These are phyloP conservation scores for Hycleus cichorii DNA, from an alignment of 1,140 invertebrate genomes.

Conservation along the genomic window DNA sequence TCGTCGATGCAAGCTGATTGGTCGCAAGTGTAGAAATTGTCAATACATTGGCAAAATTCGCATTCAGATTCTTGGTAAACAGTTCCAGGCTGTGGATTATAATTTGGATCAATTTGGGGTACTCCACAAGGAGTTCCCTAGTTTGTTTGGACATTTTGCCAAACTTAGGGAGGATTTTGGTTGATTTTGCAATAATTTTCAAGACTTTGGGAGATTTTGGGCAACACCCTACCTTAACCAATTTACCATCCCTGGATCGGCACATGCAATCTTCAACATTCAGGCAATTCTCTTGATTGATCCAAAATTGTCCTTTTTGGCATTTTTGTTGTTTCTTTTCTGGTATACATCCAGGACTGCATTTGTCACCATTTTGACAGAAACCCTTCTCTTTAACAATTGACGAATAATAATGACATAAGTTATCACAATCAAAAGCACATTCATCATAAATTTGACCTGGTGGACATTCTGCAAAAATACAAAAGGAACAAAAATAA, in stretches of 20 bases:
- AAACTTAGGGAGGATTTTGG: no score
- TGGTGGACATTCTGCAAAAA: conserved; percentile 35
- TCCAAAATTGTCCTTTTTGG: conserved; percentile 48
- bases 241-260: conserved; percentile 49
- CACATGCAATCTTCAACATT: conserved; percentile 62
- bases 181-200: no score
- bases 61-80: conserved; percentile 51
- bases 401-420: conserved; percentile 48
- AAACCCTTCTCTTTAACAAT: conserved; percentile 38
- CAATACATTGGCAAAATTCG: conserved; percentile 65
- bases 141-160: no score
- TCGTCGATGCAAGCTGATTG: conserved; percentile 41
- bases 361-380: conserved; percentile 43
- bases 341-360: conserved; percentile 44
- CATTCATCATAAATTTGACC: conserved; percentile 45
- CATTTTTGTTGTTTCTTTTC: conserved; percentile 19
- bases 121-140: no score
- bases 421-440: conserved; percentile 46
- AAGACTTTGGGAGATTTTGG: background rate
- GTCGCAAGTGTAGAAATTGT: conserved; percentile 64
- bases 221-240: conserved; percentile 50
- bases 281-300: conserved; percentile 63
- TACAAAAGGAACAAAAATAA: no score
- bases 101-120: no score
- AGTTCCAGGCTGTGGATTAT: conserved; percentile 47